phyloP scores from a whole-genome alignment of 2,888 invertebrate species.

The Acrobeloides nanus region DNA sequence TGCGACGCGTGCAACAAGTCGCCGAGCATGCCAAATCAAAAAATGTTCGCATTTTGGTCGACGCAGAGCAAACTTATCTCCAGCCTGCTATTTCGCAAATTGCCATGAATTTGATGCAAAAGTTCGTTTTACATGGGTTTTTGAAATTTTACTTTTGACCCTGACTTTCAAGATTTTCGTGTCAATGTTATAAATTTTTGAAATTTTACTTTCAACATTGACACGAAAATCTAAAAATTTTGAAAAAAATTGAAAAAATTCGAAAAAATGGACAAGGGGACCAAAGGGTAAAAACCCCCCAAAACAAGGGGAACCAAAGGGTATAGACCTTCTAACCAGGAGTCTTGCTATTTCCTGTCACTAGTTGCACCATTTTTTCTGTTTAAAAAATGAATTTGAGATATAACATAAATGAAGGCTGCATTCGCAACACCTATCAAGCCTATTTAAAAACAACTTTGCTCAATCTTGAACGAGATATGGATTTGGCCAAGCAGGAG shows the following conservation, averaged over 20 bases:
- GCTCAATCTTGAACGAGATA: slow-evolving; percentile 67
- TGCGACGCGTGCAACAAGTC: slow-evolving; percentile 79
- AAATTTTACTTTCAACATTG: too few species aligned
- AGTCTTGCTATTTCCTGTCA: too few species aligned
- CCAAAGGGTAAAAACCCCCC: too few species aligned
- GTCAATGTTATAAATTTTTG: too few species aligned
- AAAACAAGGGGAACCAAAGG: too few species aligned
- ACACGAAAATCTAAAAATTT: too few species aligned
- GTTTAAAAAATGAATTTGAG: slow-evolving; percentile 30
- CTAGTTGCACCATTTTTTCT: too few species aligned
- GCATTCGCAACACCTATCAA: slow-evolving; percentile 54
- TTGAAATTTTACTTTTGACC: too few species aligned
- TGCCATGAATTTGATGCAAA: slow-evolving; percentile 94
- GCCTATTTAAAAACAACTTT: slow-evolving; percentile 72
- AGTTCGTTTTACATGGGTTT: too few species aligned
- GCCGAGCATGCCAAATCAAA: slow-evolving; percentile 65
- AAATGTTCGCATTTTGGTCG: slow-evolving; percentile 94
- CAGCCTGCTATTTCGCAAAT: slow-evolving; percentile 96
- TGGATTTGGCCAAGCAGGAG: slow-evolving; percentile 89
- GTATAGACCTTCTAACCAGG: not conserved
- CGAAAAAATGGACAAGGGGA: too few species aligned
- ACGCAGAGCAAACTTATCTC: slow-evolving; percentile 98
- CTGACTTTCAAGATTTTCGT: too few species aligned
- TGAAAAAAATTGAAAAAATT: too few species aligned
- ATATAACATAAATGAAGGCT: slow-evolving; percentile 47